Base-by-base conservation (phyloP, 2,888 invertebrate genomes). In the Scaptomyza cyrtandrae region DNA sequence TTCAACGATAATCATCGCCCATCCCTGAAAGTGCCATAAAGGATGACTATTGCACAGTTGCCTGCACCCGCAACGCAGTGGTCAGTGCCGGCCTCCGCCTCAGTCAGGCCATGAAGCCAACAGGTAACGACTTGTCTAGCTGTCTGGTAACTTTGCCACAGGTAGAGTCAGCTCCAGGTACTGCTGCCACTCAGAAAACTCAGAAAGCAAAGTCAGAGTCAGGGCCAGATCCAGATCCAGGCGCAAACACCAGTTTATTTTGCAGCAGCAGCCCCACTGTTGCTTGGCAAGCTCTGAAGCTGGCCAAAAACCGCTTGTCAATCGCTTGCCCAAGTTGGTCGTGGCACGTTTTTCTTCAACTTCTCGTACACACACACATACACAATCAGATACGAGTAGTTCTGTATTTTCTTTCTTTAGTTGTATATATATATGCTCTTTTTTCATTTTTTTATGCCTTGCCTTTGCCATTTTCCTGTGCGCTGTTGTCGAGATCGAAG, bases 241-340 rank as follows among this genome's bases (percentile, higher is more conserved):
- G 5, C 6, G 13, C 31, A 16, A 24, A 35, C 33, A 9, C 16
- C 53, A 35, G 55, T 43, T 24, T 11, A 35, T 31, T 37, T 9
- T 27, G 27, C n/a, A 37, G 43, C 19, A n/a, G 9, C 35, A 43
- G 37, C n/a, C 13, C 35, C 41, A 39, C 35, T 9, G 24, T 6
- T 7, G 33, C 10, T 33, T 39, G 19, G 45, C 49, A 44, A 37
- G 14, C 39, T 39, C 44, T 46, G 50, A 37, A 53, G 45, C 52
- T 57, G 37, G 46, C 71, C 69, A 69, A 75, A 80, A 62, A 70
- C 80, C 78, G 81, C 87, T 84, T 84, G 81, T 82, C 81, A 86
- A 86, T 86, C 78, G 81, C 72, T 62, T 64, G 73, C 68, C 70
- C 71, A 81, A 68, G 68, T 75, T 60, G 35, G 57, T 66, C 52